These are phyloP conservation scores for Andrena bucephala DNA, from an alignment of 2,888 invertebrate genomes.

Conservation along the genomic window DNA sequence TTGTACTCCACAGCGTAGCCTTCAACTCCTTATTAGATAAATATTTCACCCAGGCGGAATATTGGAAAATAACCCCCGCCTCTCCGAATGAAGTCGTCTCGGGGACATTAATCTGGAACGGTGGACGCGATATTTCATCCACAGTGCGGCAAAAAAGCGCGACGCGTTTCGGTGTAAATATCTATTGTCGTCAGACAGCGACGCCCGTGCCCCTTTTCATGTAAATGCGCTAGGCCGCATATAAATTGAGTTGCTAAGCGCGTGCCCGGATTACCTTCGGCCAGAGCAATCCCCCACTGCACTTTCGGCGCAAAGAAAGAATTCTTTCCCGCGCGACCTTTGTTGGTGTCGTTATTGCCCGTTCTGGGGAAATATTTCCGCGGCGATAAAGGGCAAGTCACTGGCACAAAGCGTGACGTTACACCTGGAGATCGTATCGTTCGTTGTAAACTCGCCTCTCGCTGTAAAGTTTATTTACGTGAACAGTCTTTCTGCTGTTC, in stretches of 20 bases:
- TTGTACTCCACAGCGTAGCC: too few species aligned
- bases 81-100: not conserved
- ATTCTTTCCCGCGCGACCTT: not conserved
- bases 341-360: not conserved
- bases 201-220: constrained; percentile 46
- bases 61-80: constrained; percentile 1
- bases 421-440: not conserved
- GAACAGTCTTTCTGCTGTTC: constrained; percentile 26
- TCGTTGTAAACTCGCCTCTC: constrained; percentile 17
- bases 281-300: not conserved
- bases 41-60: too few species aligned
- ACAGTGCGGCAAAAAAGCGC: constrained; percentile 25
- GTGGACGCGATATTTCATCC: constrained; percentile 30
- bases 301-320: constrained; percentile 3
- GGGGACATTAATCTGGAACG: constrained; percentile 15
- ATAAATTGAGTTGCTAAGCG: constrained; percentile 64
- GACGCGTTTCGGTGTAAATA: constrained; percentile 41
- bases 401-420: not conserved
- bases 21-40: too few species aligned
- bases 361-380: constrained; percentile 13
- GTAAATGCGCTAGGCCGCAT: constrained; percentile 57
- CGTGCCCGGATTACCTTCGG: constrained; percentile 45
- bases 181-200: constrained; percentile 41
- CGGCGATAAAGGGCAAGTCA: constrained; percentile 1
- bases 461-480: constrained; percentile 27